phyloP scores from a whole-genome alignment of 2,797 vertebrate species.

The Staurois parvus region DNA sequence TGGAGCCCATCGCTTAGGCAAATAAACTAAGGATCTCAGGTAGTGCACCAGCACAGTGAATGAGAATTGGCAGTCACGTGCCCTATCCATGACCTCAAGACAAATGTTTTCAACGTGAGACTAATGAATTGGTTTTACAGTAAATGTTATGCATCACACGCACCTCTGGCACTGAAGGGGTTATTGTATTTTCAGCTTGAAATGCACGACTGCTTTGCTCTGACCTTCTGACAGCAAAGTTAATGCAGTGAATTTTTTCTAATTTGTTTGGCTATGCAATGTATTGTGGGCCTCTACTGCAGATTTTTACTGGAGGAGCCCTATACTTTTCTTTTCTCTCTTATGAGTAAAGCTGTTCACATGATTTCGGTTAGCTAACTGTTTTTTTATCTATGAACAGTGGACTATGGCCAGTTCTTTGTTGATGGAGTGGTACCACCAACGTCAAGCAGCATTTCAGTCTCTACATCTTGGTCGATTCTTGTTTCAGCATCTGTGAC shows the following conservation, averaged over 20 bases:
- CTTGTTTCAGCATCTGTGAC: slow-evolving; percentile 89
- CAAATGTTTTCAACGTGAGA: slow-evolving; percentile 63
- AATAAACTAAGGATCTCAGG: slow-evolving; percentile 52
- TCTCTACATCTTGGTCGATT: slow-evolving; percentile 64
- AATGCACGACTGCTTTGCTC: slow-evolving; percentile 58
- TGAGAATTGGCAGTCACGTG: slow-evolving; percentile 63
- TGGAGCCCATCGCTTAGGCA: slow-evolving; percentile 44
- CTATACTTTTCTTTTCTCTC: background rate
- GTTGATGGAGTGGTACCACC: slow-evolving; percentile 18
- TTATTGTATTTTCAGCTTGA: slow-evolving; percentile 61
- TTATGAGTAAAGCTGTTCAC: background rate
- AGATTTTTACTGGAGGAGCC: background rate
- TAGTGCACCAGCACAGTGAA: slow-evolving; percentile 44
- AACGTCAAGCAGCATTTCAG: slow-evolving; percentile 24
- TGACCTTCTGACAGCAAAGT: slow-evolving; percentile 63
- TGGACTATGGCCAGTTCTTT: background rate
- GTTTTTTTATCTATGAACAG: background rate
- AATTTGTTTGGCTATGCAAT: slow-evolving; percentile 61
- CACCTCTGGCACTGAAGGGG: slow-evolving; percentile 55
- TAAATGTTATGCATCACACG: slow-evolving; percentile 59
- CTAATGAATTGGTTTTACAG: slow-evolving; percentile 62
- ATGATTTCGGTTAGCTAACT: background rate
- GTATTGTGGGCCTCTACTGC: slow-evolving; percentile 18
- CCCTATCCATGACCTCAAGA: slow-evolving; percentile 60
- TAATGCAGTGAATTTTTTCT: slow-evolving; percentile 62